These are phyloP conservation scores for Atta texana DNA, from an alignment of 1,140 invertebrate species.

Conservation along the genomic window DNA sequence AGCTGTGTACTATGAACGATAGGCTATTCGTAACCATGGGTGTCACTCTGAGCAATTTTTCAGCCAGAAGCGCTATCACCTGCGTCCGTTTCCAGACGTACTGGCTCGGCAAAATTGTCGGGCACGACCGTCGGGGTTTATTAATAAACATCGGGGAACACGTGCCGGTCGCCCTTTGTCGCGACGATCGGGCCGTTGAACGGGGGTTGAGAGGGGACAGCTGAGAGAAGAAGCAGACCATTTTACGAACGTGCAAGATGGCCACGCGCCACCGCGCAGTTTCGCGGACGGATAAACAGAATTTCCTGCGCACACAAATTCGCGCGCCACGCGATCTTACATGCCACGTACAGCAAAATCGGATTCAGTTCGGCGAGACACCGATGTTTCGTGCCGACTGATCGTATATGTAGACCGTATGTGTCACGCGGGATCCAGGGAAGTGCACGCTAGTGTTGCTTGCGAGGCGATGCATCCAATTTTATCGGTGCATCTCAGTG, in stretches of 20 bases:
- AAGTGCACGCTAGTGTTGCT: conserved; percentile 4
- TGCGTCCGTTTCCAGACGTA: conserved; percentile 75
- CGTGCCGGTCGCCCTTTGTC: conserved; percentile 83
- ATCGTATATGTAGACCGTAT: conserved; percentile 10
- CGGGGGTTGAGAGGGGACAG: conserved; percentile 68
- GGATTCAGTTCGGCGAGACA: conserved; percentile 11
- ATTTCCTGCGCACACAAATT: conserved; percentile 64
- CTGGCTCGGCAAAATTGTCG: conserved; percentile 80
- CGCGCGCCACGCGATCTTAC: conserved; percentile 37
- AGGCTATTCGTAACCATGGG: not conserved
- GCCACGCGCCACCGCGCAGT: conserved; percentile 51
- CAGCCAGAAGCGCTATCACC: conserved; percentile 63
- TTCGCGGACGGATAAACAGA: conserved; percentile 57
- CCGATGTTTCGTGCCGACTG: conserved; percentile 39
- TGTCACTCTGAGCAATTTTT: conserved; percentile 40
- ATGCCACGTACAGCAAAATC: conserved; percentile 37
- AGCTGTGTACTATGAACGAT: not conserved
- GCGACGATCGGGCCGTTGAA: conserved; percentile 72
- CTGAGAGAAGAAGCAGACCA: conserved; percentile 74
- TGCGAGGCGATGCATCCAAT: conserved; percentile 8
- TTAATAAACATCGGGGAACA: conserved; percentile 84
- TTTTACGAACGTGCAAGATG: conserved; percentile 69
- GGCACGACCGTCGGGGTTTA: conserved; percentile 80
- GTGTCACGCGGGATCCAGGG: conserved; percentile 9
- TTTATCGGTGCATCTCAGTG: conserved; percentile 41